Evolutionary conservation across 2,797 vertebrate species (phyloP).

Genomic region (Onychomys torridus): DNA sequence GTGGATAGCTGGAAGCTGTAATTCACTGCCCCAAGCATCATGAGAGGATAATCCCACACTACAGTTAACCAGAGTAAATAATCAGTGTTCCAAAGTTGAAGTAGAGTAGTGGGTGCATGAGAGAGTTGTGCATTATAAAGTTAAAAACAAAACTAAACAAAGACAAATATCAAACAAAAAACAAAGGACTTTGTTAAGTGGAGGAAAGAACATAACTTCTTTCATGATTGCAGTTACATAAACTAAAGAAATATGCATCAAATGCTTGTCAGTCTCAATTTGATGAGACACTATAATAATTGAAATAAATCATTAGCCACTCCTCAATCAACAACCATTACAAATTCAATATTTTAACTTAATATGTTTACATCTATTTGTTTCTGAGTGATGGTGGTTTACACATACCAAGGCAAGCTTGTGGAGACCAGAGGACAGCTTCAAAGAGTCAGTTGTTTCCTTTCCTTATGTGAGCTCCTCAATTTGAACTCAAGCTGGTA

Average conservation of each 20-base stretch:
- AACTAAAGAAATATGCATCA: not conserved
- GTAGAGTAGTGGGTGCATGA: too few relatives aligned
- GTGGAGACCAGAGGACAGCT: not conserved
- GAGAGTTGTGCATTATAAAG: not conserved
- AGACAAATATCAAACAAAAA: not conserved
- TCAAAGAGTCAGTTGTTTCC: not conserved
- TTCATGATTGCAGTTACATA: not conserved
- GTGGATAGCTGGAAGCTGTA: not conserved
- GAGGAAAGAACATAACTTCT: not conserved
- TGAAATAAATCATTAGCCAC: not conserved
- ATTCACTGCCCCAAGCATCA: not conserved
- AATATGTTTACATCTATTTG: not conserved
- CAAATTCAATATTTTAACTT: not conserved
- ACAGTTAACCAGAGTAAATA: not conserved
- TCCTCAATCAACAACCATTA: not conserved
- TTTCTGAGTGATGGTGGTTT: not conserved
- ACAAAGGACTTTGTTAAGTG: not conserved
- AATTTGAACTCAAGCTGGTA: not conserved
- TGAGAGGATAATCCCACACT: not conserved
- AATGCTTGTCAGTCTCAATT: not conserved
- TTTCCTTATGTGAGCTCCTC: not conserved
- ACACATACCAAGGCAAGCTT: not conserved
- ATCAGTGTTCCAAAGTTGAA: not conserved
- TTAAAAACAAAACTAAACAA: not conserved
- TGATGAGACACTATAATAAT: not conserved